phyloP scores from a whole-genome alignment of 2,797 vertebrate genomes.

The Zalophus californianus region DNA sequence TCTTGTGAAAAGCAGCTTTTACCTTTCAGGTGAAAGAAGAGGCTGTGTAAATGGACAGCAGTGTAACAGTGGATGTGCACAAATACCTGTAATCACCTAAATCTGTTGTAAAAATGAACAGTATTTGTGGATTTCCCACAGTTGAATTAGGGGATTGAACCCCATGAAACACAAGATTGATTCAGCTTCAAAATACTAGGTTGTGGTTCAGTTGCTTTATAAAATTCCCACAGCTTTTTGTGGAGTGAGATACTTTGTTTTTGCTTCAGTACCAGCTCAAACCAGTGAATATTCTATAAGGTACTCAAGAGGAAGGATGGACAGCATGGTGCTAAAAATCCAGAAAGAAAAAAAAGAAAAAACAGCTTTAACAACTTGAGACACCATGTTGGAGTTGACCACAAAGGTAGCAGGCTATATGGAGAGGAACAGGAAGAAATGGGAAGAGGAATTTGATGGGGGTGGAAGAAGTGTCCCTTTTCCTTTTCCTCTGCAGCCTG shows the following conservation, averaged over 20 bases:
- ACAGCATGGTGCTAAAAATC: neutral
- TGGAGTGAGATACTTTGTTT: neutral
- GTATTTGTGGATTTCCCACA: neutral
- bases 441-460: neutral
- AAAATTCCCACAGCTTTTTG: neutral
- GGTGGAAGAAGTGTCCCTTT: neutral
- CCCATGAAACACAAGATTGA: neutral
- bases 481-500: neutral
- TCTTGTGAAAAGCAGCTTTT: constrained; percentile 57
- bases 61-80: neutral
- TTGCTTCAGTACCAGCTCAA: neutral
- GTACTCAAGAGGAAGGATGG: neutral
- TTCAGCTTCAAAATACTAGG: constrained; percentile 24
- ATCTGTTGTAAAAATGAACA: neutral
- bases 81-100: neutral
- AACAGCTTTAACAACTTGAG: neutral
- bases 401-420: neutral
- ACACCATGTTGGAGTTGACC: neutral
- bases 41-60: neutral
- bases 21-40: neutral
- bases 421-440: neutral
- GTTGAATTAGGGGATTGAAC: neutral
- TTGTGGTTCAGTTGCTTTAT: neutral
- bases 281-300: neutral
- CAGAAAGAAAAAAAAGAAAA: neutral